Evolutionary conservation across 2,797 vertebrate species (phyloP).

Genomic region (Platalea minor): DNA sequence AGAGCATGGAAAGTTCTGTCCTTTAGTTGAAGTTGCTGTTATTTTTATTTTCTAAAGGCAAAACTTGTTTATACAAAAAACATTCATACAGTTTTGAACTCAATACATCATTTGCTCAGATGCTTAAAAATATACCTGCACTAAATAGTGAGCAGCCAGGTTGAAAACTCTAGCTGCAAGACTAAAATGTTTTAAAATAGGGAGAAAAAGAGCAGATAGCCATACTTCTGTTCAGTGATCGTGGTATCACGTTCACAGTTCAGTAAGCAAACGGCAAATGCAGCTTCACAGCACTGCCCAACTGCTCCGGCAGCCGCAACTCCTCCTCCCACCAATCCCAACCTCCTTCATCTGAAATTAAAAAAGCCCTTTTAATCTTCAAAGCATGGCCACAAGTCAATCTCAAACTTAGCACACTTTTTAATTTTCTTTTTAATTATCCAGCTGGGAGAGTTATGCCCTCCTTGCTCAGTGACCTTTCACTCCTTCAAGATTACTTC

Average conservation of each 20-base stretch:
- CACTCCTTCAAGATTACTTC: constrained; percentile 19
- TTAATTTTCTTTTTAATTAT: constrained; percentile 51
- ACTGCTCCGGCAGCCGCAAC: neutral
- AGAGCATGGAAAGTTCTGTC: neutral
- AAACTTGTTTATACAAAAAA: neutral
- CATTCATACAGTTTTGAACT: neutral
- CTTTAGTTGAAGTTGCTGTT: neutral
- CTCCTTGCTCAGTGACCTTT: constrained; percentile 10
- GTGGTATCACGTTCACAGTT: neutral
- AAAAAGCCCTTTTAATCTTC: constrained; percentile 49
- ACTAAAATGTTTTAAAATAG: neutral
- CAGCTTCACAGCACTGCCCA: neutral
- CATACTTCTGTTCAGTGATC: neutral
- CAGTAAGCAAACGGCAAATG: neutral
- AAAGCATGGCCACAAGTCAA: constrained; percentile 47
- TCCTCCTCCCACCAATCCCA: neutral
- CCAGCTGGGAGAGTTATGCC: constrained; percentile 10
- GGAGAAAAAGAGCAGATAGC: neutral
- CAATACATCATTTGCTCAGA: neutral
- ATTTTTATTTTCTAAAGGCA: neutral
- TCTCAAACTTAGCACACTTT: constrained; percentile 26
- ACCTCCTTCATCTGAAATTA: neutral
- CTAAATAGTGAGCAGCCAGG: neutral
- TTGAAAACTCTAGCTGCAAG: neutral
- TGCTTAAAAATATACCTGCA: neutral